Conservation (phyloP, 2,113 vertebrate species). For the Cottus gobio region DNA sequence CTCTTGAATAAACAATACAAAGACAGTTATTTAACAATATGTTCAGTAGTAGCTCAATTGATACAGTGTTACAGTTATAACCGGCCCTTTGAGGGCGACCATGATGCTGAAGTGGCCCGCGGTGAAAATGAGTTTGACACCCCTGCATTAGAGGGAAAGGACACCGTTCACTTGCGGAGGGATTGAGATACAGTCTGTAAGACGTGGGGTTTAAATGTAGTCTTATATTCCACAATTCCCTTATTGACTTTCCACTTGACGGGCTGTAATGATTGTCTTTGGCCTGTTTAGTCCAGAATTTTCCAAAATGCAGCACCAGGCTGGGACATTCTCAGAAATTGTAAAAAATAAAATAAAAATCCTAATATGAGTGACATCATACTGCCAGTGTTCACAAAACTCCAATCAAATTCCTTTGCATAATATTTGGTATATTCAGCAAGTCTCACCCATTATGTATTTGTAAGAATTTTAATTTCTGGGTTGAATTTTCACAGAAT, state of each 20-base stretch:
- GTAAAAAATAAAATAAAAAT: constrained; percentile 38
- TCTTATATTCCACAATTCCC: constrained; percentile 58
- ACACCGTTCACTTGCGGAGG: constrained; percentile 9
- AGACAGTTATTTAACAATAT: too few relatives aligned
- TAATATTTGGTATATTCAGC: constrained; percentile 5
- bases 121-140: too few relatives aligned
- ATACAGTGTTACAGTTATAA: too few relatives aligned
- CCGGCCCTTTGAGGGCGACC: too few relatives aligned
- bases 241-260: constrained; percentile 57
- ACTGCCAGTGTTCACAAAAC: constrained; percentile 19
- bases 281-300: constrained; percentile 34
- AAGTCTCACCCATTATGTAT: constrained; percentile 14
- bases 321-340: constrained; percentile 45
- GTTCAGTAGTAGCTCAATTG: too few relatives aligned
- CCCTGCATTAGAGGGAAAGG: too few relatives aligned
- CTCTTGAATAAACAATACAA: too few relatives aligned
- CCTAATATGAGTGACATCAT: constrained; percentile 37
- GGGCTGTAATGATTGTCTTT: constrained; percentile 52
- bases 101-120: too few relatives aligned
- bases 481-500: constrained; percentile 21
- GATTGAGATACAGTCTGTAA: constrained; percentile 34
- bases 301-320: constrained; percentile 43
- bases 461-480: constrained; percentile 25
- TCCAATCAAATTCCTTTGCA: not conserved
- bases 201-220: constrained; percentile 53